Evolutionary conservation across 2,797 vertebrate genomes (phyloP).

Genomic region (Notolepis coatsorum): DNA sequence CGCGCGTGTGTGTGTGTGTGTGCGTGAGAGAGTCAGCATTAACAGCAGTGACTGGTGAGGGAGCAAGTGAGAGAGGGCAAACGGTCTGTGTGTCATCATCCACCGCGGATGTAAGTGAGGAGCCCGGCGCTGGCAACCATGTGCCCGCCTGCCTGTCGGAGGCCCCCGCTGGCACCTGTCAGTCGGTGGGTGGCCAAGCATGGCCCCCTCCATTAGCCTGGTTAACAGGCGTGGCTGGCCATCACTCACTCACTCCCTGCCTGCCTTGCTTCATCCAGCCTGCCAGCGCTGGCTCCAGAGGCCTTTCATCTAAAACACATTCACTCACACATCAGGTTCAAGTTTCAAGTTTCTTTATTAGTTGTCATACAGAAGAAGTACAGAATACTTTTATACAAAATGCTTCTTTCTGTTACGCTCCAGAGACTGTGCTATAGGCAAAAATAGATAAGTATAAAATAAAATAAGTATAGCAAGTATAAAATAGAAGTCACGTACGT

Average conservation of each 20-base stretch:
- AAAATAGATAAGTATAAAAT: too few species aligned
- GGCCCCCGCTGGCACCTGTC: constrained; percentile 68
- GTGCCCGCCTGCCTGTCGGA: constrained; percentile 37
- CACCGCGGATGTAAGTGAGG: constrained; percentile 38
- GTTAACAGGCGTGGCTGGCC: constrained; percentile 62
- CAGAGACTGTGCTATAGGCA: too few species aligned
- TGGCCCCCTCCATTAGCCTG: constrained; percentile 70
- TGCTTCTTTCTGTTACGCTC: too few species aligned
- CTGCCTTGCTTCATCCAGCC: constrained; percentile 39
- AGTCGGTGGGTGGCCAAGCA: constrained; percentile 69
- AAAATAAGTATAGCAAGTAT: too few species aligned
- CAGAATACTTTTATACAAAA: too few species aligned
- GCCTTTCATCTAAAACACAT: constrained; percentile 24
- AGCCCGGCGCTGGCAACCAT: constrained; percentile 37
- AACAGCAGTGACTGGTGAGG: too few species aligned
- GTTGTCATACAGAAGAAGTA: too few species aligned
- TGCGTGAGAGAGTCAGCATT: too few species aligned
- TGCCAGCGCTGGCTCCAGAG: constrained; percentile 28
- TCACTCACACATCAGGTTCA: not conserved
- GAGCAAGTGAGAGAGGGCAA: too few species aligned
- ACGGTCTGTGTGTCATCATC: constrained; percentile 56
- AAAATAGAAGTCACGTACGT: too few species aligned
- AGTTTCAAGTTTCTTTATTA: too few species aligned
- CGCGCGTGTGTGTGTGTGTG: too few species aligned
- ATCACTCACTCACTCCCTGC: constrained; percentile 59